Conservation (phyloP, 2,888 invertebrate species). For the Drosophila setosimentum region DNA sequence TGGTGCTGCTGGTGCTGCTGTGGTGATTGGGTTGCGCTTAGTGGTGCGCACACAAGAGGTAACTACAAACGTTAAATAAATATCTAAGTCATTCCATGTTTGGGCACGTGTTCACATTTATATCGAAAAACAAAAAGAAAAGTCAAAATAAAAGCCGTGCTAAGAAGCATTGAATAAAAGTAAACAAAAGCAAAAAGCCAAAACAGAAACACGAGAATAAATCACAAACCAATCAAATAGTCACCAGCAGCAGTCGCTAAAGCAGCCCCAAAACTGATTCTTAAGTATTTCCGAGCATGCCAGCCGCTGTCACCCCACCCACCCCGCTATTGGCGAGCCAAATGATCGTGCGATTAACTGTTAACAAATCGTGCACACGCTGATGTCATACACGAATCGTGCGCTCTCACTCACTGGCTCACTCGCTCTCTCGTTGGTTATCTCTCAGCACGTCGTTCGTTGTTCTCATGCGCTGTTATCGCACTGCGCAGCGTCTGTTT, state of each 20-base stretch:
- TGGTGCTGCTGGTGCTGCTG: slow-evolving; percentile 23
- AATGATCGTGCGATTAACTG: slow-evolving; percentile 75
- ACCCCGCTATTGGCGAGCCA: slow-evolving; percentile 1
- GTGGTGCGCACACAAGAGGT: background rate
- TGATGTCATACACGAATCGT: slow-evolving; percentile 69
- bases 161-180: slow-evolving; percentile 26
- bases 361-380: slow-evolving; percentile 82
- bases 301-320: background rate
- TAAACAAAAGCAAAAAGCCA: slow-evolving; percentile 49
- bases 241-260: slow-evolving; percentile 7
- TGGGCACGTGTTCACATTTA: slow-evolving; percentile 48
- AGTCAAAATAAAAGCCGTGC: slow-evolving; percentile 13
- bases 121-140: background rate
- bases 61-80: slow-evolving; percentile 1
- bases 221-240: slow-evolving; percentile 26
- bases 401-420: background rate
- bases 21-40: background rate
- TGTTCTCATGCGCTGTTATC: slow-evolving; percentile 52
- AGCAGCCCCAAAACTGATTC: slow-evolving; percentile 1
- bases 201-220: slow-evolving; percentile 41
- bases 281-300: slow-evolving; percentile 56
- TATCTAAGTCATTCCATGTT: slow-evolving; percentile 1
- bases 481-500: slow-evolving; percentile 37
- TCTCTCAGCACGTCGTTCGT: background rate
- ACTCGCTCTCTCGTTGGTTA: background rate